Evolutionary conservation across 2,113 vertebrate species (phyloP), one percentile per base, ranked within the genome.

Genomic region (Columba janthina): DNA sequence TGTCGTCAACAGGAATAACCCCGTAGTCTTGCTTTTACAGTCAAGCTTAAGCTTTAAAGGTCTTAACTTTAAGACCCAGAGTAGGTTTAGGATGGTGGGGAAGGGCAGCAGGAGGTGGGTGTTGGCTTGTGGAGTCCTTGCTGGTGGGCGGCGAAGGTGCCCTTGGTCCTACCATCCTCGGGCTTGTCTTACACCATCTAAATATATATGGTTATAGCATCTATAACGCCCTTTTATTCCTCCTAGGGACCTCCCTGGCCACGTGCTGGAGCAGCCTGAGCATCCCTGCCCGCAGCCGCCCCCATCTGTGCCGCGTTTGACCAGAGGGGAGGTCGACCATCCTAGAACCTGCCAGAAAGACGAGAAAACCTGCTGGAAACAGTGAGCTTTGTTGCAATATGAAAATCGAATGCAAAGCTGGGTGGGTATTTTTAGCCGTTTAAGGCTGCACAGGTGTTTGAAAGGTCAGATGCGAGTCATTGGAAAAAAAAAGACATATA

Each of bases 351-450:
- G 51, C 48, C 78, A 74, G 56, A 70, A 61, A 61, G 40, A 29
- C 8, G 3, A 90, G 89, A 84, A 71, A 94, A 84, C 40, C 40
- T 6, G 0, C 85, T 94, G 93, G 96, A 74, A 90, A 54, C 79
- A 82, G 88, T 50, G 86, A 95, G 84, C 92, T 94, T 97, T 95
- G 93, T 90, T 92, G 86, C 93, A 87, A 60, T 88, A 96, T 93
- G 94, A 92, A 97, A 96, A 97, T 90, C 54, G 89, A 51, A 95
- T 96, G 90, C 95, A 96, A 97, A 81, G 20, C 12, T 40, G 1
- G 5, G 74, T 34, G 46, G 80, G 31, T 93, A 94, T 91, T 96
- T 97, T 96, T 94, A 95, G 93, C 76, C 42, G 57, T 44, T 90
- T 58, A 81, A 50, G 86, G 89, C 94, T 75, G 61, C 85, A 92